Conservation (phyloP, 2,113 vertebrate species). For the Zapornia atra region DNA sequence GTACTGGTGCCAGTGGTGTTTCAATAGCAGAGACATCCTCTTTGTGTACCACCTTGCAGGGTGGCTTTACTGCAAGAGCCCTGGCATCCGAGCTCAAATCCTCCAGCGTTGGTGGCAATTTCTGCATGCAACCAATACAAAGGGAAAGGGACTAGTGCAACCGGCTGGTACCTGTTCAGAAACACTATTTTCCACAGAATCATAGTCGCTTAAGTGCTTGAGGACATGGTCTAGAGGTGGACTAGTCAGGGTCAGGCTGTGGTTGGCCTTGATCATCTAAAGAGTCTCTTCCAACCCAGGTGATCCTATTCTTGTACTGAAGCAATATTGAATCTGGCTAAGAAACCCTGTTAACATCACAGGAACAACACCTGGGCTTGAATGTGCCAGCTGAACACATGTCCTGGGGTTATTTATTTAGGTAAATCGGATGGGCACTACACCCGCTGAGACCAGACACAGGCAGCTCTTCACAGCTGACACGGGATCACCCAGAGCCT, state of each 20-base stretch:
- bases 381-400: background rate
- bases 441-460: rapidly evolving
- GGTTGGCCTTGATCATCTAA: too few relatives aligned
- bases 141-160: background rate
- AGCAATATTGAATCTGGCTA: background rate
- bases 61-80: background rate
- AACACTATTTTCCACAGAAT: background rate
- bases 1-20: background rate
- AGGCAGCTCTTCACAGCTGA: rapidly evolving
- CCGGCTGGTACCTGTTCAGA: background rate
- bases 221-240: too few relatives aligned
- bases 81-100: background rate
- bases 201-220: too few relatives aligned
- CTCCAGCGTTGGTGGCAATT: background rate
- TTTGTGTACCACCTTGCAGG: background rate
- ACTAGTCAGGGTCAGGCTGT: too few relatives aligned
- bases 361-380: background rate
- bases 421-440: too few relatives aligned
- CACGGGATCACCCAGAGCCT: background rate
- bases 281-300: too few relatives aligned
- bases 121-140: background rate
- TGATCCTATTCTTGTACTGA: background rate
- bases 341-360: background rate
- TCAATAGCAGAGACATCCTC: background rate
- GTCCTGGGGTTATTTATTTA: too few relatives aligned